Conservation (phyloP, 2,888 invertebrate genomes). For the Scaptomyza polygonia region DNA sequence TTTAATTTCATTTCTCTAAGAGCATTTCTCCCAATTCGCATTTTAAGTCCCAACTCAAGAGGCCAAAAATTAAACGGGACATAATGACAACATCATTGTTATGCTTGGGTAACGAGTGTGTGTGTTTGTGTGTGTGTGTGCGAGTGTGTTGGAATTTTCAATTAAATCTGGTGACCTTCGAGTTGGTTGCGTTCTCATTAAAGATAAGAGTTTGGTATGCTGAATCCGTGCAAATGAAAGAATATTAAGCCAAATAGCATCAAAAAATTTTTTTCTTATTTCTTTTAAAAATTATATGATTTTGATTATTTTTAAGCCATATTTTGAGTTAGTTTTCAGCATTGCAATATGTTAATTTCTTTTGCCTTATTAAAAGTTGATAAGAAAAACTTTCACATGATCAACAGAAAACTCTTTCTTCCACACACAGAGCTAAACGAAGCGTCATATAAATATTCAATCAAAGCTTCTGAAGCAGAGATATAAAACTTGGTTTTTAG, state of each 20-base stretch:
- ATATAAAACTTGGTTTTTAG: constrained; percentile 54
- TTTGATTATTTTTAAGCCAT: no score
- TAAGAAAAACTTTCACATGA: constrained; percentile 28
- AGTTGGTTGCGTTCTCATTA: not conserved
- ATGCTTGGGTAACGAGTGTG: constrained; percentile 19
- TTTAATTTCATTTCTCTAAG: constrained; percentile 61
- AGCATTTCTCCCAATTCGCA: constrained; percentile 62
- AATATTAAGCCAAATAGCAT: not conserved
- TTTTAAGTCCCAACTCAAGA: constrained; percentile 21
- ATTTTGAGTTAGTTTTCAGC: no score
- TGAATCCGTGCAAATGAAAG: not conserved
- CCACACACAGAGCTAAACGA: not conserved
- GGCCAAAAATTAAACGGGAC: constrained; percentile 13
- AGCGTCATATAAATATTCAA: constrained; percentile 69
- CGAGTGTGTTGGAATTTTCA: constrained; percentile 47
- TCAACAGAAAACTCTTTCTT: constrained; percentile 1
- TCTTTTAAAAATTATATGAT: no score
- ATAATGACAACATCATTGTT: constrained; percentile 47
- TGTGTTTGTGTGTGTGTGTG: constrained; percentile 7
- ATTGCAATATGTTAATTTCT: constrained; percentile 4
- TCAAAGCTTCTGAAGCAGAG: constrained; percentile 50
- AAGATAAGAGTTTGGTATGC: not conserved
- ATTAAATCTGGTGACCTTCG: constrained; percentile 53
- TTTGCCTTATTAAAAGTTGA: constrained; percentile 13
- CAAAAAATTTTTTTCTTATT: not conserved